These are phyloP conservation scores for Mormyrus lacerda DNA, from an alignment of 2,113 vertebrate species.

Conservation along the genomic window DNA sequence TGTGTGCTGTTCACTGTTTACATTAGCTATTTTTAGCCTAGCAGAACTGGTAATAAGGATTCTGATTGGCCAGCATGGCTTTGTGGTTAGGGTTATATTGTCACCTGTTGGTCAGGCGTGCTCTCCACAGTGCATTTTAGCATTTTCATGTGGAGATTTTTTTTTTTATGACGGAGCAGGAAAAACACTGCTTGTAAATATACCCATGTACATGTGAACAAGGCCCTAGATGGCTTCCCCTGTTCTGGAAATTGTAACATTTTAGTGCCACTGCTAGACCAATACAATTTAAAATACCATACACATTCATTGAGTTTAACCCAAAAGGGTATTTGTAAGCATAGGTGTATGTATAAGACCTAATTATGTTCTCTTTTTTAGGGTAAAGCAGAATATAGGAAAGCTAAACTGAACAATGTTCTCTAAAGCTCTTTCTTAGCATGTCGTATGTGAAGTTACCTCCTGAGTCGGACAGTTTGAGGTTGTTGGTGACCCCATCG, in stretches of 20 bases:
- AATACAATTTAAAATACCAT: neutral
- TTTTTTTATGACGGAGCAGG: no score
- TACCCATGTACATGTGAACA: no score
- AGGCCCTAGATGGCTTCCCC: no score
- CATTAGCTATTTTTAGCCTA: no score
- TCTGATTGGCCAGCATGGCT: no score
- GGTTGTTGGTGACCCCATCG: slow-evolving; percentile 39
- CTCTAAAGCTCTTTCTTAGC: neutral
- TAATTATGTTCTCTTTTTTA: neutral
- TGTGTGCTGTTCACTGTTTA: no score
- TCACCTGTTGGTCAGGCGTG: no score
- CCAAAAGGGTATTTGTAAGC: neutral
- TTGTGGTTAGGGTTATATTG: no score
- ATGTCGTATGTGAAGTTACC: slow-evolving; percentile 28
- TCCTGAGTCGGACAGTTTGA: slow-evolving; percentile 47
- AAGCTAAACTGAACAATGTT: neutral
- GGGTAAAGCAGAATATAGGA: neutral
- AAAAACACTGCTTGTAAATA: no score
- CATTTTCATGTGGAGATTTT: no score
- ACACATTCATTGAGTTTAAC: neutral
- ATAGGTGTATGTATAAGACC: neutral
- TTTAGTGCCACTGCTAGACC: neutral
- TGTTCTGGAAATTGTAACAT: neutral
- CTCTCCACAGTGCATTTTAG: no score
- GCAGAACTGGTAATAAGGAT: no score